phyloP scores from a whole-genome alignment of 2,113 vertebrate species.

The Haliaeetus leucogaster region DNA sequence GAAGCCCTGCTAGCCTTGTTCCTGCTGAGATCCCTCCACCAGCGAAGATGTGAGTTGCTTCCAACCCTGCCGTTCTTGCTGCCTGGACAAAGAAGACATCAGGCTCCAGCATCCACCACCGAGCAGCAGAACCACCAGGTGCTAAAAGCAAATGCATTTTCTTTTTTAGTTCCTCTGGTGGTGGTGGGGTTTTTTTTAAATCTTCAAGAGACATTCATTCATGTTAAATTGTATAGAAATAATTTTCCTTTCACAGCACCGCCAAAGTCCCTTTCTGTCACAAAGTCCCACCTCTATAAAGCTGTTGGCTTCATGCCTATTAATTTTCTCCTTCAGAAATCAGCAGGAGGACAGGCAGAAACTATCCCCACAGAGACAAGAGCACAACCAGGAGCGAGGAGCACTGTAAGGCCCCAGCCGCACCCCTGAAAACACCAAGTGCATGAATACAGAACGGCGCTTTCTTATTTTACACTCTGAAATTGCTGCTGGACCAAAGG shows the following conservation, averaged over 20 bases:
- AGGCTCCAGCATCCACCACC: neutral
- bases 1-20: neutral
- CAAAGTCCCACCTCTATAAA: neutral
- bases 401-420: fast-evolving
- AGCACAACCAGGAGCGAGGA: neutral
- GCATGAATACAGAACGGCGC: fast-evolving
- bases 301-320: slow-evolving; percentile 21
- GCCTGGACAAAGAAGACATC: neutral
- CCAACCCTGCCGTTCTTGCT: neutral
- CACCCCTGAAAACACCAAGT: neutral
- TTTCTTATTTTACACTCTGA: neutral
- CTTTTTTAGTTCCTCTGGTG: neutral
- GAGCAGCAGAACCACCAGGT: neutral
- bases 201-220: slow-evolving; percentile 29
- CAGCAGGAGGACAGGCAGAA: slow-evolving; percentile 7
- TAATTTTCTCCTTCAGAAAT: slow-evolving; percentile 50
- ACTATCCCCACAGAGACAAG: neutral
- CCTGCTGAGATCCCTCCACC: neutral
- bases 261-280: neutral
- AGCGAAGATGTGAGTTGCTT: neutral
- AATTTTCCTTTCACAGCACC: slow-evolving; percentile 6
- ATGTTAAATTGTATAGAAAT: slow-evolving; percentile 54
- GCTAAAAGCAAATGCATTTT: neutral
- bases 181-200: neutral
- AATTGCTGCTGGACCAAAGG: neutral